Percentiles rank a stretch among this genome's conserved stretches.
Evolutionary conservation across 2,797 vertebrate genomes (phyloP).

Genomic region (Apogon hyalosoma): DNA sequence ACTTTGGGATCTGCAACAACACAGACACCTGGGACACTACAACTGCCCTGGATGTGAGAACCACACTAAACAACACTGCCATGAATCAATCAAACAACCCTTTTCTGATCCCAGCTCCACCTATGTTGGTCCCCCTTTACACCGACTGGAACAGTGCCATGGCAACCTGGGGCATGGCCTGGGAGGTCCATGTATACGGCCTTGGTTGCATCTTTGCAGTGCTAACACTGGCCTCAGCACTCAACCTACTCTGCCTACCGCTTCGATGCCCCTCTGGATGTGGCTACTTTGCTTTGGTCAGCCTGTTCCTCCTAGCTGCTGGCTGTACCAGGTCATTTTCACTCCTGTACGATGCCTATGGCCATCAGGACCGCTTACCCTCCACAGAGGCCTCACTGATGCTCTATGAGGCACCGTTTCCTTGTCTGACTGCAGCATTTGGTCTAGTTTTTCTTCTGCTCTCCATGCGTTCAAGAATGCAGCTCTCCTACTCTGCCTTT

Average conservation of each 20-base stretch:
- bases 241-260: slow-evolving; percentile 87
- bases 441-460: slow-evolving; percentile 90
- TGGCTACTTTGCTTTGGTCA: slow-evolving; percentile 86
- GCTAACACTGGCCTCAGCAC: slow-evolving; percentile 84
- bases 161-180: slow-evolving; percentile 91
- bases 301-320: slow-evolving; percentile 86
- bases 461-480: slow-evolving; percentile 87
- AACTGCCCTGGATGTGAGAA: slow-evolving; percentile 44
- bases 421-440: slow-evolving; percentile 90
- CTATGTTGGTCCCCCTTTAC: slow-evolving; percentile 87
- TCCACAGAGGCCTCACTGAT: slow-evolving; percentile 83
- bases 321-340: slow-evolving; percentile 87
- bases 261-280: slow-evolving; percentile 88
- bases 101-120: slow-evolving; percentile 72
- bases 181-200: slow-evolving; percentile 92
- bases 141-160: slow-evolving; percentile 91
- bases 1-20: slow-evolving; percentile 79
- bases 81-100: slow-evolving; percentile 73
- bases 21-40: slow-evolving; percentile 70
- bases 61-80: slow-evolving; percentile 66
- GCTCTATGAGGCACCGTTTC: slow-evolving; percentile 90
- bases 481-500: slow-evolving; percentile 86
- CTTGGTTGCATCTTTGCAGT: slow-evolving; percentile 86
- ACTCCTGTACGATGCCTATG: slow-evolving; percentile 91
- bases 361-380: slow-evolving; percentile 85